A percentile compares a stretch with the other conserved stretches of the same genome.
These are phyloP conservation scores for Pecten maximus DNA, from an alignment of 2,888 invertebrate genomes.

Conservation along the genomic window DNA sequence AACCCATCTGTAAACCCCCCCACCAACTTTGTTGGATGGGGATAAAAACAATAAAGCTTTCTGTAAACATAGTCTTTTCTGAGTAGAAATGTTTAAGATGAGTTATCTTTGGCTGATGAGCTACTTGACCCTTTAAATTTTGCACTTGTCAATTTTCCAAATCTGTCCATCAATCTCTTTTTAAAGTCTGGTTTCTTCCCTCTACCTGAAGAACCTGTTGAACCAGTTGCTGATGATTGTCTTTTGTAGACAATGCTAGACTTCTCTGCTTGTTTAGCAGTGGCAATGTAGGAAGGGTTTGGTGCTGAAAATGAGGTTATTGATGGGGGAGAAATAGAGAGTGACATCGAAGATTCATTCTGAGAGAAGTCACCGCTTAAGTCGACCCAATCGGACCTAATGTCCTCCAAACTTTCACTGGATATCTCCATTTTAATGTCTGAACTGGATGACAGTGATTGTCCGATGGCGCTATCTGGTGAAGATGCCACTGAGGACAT, in stretches of 20 bases:
- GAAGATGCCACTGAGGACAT: not conserved
- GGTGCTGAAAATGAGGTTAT: not conserved
- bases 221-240: not conserved
- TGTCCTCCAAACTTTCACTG: not conserved
- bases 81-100: not conserved
- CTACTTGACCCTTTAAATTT: not conserved
- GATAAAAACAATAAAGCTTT: too few relatives aligned
- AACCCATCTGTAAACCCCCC: too few relatives aligned
- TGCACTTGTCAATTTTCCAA: not conserved
- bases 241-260: not conserved
- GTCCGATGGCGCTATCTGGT: not conserved
- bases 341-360: not conserved
- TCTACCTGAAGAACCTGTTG: not conserved
- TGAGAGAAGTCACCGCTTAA: not conserved
- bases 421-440: not conserved
- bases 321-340: not conserved
- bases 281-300: not conserved
- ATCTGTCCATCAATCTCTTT: not conserved
- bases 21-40: too few relatives aligned
- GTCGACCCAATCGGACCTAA: not conserved
- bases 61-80: too few relatives aligned
- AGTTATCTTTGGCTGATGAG: not conserved
- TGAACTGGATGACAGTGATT: not conserved
- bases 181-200: not conserved
- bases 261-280: not conserved